Conservation (phyloP, 2,888 invertebrate species). For the Nesidiocoris tenuis region DNA sequence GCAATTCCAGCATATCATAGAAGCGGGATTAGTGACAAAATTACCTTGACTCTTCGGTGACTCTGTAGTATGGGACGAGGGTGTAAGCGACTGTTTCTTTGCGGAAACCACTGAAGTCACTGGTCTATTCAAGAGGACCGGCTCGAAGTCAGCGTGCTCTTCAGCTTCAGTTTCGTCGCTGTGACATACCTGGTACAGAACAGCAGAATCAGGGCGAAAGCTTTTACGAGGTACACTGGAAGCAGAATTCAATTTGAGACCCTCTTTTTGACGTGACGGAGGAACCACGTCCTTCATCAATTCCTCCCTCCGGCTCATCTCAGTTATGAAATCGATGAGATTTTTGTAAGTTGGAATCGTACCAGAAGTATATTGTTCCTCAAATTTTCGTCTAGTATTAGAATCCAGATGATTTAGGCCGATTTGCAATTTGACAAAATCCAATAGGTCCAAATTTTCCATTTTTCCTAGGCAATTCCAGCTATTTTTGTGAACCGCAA, state of each 20-base stretch:
- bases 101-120: no score
- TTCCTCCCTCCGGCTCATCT: constrained; percentile 2
- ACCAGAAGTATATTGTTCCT: background rate
- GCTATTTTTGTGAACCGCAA: background rate
- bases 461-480: background rate
- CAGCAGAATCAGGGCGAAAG: background rate
- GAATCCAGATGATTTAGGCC: background rate
- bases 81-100: no score
- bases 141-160: no score
- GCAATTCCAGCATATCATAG: constrained; percentile 19
- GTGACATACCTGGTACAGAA: constrained; percentile 7
- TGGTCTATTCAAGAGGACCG: no score
- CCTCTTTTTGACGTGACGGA: background rate
- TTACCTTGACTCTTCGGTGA: no score
- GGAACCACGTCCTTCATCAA: background rate
- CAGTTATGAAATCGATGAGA: constrained; percentile 5
- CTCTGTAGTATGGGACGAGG: no score
- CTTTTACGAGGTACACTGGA: background rate
- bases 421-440: constrained; percentile 8
- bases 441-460: background rate
- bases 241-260: background rate
- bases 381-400: background rate
- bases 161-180: no score
- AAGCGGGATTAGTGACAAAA: background rate
- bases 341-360: background rate